Conservation (phyloP, 2,888 invertebrate genomes). For the Cactoblastis cactorum region DNA sequence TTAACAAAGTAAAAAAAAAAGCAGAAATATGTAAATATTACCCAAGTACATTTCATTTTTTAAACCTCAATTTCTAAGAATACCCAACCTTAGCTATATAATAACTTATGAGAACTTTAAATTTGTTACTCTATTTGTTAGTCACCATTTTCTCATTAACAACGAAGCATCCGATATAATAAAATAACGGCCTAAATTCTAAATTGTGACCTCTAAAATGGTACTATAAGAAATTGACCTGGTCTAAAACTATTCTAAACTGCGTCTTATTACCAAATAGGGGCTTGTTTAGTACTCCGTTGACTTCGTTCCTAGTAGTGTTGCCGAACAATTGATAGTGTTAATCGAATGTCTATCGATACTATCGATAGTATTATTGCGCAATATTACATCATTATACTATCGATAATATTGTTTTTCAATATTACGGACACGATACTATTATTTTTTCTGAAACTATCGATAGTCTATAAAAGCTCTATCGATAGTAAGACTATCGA, state of each 20-base stretch:
- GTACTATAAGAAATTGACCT: conserved; percentile 51
- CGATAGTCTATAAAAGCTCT: too few species aligned
- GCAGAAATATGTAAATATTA: conserved; percentile 1
- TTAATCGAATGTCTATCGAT: too few species aligned
- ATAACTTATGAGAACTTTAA: conserved; percentile 13
- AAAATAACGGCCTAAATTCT: conserved; percentile 38
- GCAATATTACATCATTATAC: too few species aligned
- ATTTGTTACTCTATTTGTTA: conserved; percentile 18
- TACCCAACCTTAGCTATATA: conserved; percentile 9
- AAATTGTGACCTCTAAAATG: conserved; percentile 46
- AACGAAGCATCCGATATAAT: conserved; percentile 45
- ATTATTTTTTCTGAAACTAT: too few species aligned
- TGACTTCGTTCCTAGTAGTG: too few species aligned
- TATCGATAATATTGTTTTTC: too few species aligned
- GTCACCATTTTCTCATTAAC: conserved; percentile 22
- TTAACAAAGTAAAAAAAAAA: conserved; percentile 9
- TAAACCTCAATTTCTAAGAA: not conserved
- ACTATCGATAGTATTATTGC: too few species aligned
- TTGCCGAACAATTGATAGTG: too few species aligned
- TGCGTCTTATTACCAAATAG: conserved; percentile 26
- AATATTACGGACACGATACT: too few species aligned
- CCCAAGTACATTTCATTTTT: too few species aligned
- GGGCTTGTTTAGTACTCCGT: too few species aligned
- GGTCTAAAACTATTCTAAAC: conserved; percentile 37
- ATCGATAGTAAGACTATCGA: too few species aligned